Evolutionary conservation across 2,797 vertebrate genomes (phyloP).

Genomic region (Cercopithecus petaurista): DNA sequence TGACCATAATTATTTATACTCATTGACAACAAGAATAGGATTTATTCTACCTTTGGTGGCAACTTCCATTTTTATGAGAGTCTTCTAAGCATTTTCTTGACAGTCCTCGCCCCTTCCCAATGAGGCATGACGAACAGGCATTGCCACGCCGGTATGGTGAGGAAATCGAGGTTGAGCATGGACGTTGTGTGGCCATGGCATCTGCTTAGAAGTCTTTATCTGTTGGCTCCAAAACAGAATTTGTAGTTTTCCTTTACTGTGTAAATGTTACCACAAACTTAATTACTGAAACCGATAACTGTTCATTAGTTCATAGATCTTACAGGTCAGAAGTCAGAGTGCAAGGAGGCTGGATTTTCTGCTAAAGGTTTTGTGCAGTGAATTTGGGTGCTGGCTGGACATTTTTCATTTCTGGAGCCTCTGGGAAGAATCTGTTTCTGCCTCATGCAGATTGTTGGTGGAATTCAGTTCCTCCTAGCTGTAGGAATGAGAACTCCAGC

Average conservation of each 20-base stretch:
- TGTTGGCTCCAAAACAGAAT: background rate
- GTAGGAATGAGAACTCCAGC: background rate
- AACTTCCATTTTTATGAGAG: fast-evolving
- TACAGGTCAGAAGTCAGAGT: background rate
- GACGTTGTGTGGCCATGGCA: background rate
- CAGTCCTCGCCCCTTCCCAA: fast-evolving
- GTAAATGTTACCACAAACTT: background rate
- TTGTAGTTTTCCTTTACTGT: background rate
- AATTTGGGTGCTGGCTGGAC: too few relatives aligned
- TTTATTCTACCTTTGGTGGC: background rate
- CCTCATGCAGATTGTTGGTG: background rate
- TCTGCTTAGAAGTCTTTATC: background rate
- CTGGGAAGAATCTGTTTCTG: background rate
- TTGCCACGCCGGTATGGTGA: fast-evolving
- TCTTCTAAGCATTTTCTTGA: background rate
- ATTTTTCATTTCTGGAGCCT: background rate
- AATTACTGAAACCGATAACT: background rate
- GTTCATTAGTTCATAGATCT: background rate
- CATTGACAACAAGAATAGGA: background rate
- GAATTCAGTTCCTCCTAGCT: background rate
- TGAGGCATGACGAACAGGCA: background rate
- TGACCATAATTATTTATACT: background rate
- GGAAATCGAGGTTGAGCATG: fast-evolving
- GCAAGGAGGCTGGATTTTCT: fast-evolving
- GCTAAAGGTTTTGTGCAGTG: background rate